Percentiles rank a stretch among this genome's conserved stretches.
phyloP scores from a whole-genome alignment of 2,113 vertebrate genomes.

The Notothenia coriiceps region DNA sequence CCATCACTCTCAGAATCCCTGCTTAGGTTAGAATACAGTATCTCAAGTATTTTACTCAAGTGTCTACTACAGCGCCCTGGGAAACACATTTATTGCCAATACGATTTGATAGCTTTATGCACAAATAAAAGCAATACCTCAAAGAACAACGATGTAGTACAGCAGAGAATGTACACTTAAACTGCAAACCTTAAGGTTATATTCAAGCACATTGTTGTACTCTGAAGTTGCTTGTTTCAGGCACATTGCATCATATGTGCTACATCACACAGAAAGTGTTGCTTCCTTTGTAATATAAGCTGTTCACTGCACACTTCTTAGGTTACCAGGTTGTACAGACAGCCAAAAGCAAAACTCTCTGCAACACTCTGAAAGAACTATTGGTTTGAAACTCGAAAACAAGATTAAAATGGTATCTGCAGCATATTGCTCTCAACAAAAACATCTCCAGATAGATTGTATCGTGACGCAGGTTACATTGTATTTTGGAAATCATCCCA shows the following conservation, averaged over 20 bases:
- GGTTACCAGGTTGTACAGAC: slow-evolving; percentile 4
- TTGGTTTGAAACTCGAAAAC: slow-evolving; percentile 16
- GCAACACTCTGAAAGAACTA: background rate
- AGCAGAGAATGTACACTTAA: slow-evolving; percentile 27
- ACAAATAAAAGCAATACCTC: background rate
- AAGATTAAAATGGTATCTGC: slow-evolving; percentile 41
- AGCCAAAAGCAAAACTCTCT: slow-evolving; percentile 9
- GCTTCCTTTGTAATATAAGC: slow-evolving; percentile 6
- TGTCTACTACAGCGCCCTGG: slow-evolving; percentile 2
- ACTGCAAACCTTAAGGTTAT: slow-evolving; percentile 12
- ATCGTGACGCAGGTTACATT: slow-evolving; percentile 12
- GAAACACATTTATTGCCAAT: slow-evolving; percentile 16
- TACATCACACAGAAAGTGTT: slow-evolving; percentile 27
- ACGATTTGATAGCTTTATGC: slow-evolving; percentile 2
- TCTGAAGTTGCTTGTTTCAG: slow-evolving; percentile 50
- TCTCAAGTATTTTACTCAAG: background rate
- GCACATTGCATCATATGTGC: slow-evolving; percentile 51
- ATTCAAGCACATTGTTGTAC: slow-evolving; percentile 17
- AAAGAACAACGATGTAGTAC: slow-evolving; percentile 13
- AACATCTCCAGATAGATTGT: background rate
- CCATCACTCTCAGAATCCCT: background rate
- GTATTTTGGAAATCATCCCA: slow-evolving; percentile 33
- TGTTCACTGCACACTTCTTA: background rate
- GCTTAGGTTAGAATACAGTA: background rate
- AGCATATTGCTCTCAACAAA: slow-evolving; percentile 32